phyloP scores from a whole-genome alignment of 1,140 invertebrate genomes.

The Papilio helenus region DNA sequence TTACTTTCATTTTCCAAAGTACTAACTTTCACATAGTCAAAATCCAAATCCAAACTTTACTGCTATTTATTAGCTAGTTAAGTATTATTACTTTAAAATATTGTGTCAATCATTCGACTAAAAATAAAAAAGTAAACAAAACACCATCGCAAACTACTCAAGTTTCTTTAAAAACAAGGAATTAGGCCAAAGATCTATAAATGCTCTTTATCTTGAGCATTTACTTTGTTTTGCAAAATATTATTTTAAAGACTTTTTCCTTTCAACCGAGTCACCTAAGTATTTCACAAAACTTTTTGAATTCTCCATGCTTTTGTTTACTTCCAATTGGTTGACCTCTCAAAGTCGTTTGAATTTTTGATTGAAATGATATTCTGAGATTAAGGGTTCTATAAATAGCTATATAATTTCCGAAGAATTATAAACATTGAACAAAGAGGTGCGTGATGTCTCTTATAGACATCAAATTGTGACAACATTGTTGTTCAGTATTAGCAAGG shows the following conservation, averaged over 20 bases:
- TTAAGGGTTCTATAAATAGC: background rate
- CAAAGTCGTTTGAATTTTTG: slow-evolving; percentile 7
- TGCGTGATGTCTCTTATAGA: background rate
- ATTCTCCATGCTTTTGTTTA: slow-evolving; percentile 3
- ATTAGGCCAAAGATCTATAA: background rate
- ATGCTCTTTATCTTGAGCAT: background rate
- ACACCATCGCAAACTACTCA: no score
- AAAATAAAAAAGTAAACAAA: no score
- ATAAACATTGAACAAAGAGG: background rate
- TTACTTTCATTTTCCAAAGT: no score
- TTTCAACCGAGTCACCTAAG: background rate
- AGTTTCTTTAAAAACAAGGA: background rate
- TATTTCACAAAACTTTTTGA: background rate
- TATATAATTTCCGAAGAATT: background rate
- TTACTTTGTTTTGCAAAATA: background rate
- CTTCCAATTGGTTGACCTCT: background rate
- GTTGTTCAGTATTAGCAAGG: no score
- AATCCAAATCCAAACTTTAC: background rate
- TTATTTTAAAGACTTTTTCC: background rate
- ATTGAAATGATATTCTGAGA: background rate
- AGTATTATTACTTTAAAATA: background rate
- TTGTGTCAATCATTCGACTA: background rate
- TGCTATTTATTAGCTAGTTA: no score
- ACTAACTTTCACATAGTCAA: no score
- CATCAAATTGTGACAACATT: no score